A percentile compares a stretch with the other conserved stretches of the same genome.
Conservation (phyloP, 1,140 invertebrate species). For the Adelges cooleyi region DNA sequence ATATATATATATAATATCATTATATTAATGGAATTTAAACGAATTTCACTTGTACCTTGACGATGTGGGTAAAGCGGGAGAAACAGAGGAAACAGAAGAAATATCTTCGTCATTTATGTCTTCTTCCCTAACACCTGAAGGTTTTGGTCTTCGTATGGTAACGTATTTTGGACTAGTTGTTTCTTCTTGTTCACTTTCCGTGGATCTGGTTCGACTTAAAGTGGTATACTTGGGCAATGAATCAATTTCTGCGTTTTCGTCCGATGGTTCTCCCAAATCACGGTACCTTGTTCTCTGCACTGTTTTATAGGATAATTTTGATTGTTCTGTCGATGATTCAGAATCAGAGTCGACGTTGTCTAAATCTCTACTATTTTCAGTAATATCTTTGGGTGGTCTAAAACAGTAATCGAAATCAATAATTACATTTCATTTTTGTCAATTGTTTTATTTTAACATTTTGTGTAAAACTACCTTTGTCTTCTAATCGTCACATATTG, state of each 20-base stretch:
- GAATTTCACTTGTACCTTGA: slow-evolving; percentile 4
- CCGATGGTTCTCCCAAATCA: slow-evolving; percentile 4
- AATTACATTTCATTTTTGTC: background rate
- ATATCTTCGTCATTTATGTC: slow-evolving; percentile 1
- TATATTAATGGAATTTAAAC: too few relatives aligned
- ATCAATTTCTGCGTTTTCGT: slow-evolving; percentile 10
- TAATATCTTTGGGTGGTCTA: slow-evolving; percentile 25
- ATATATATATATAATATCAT: too few relatives aligned
- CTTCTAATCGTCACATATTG: slow-evolving; percentile 45
- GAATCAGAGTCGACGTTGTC: background rate
- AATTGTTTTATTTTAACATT: background rate
- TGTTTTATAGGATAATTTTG: slow-evolving; percentile 2
- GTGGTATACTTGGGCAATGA: slow-evolving; percentile 3
- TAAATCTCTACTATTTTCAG: background rate
- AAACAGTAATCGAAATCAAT: background rate
- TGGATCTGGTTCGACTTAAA: background rate
- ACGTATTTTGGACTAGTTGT: slow-evolving; percentile 18
- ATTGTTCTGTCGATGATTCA: background rate
- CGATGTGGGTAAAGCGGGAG: background rate
- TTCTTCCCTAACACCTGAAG: background rate
- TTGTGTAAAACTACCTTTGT: slow-evolving; percentile 33
- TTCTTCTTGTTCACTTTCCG: slow-evolving; percentile 8
- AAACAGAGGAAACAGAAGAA: background rate
- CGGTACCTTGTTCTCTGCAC: slow-evolving; percentile 4
- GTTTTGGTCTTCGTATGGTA: slow-evolving; percentile 1